A percentile compares a stretch with the other conserved stretches of the same genome.
Conservation (phyloP, 2,113 vertebrate species). For the Syrrhaptes paradoxus region DNA sequence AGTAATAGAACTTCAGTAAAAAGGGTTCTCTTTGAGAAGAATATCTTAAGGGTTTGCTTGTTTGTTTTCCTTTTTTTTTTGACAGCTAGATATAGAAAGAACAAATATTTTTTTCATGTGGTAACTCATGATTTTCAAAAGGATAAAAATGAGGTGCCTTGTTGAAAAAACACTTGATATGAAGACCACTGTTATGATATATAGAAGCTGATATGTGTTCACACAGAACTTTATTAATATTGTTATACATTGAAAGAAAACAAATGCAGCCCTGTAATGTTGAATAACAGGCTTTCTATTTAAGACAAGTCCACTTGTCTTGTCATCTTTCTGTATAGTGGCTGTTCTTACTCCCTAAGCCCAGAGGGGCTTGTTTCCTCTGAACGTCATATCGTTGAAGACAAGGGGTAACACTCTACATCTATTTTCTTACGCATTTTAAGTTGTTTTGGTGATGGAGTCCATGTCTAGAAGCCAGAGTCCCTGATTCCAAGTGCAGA, state of each 20-base stretch:
- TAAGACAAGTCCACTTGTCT: background rate
- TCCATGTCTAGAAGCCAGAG: background rate
- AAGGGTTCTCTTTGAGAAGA: background rate
- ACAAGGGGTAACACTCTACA: background rate
- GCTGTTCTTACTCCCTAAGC: background rate
- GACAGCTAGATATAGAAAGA: background rate
- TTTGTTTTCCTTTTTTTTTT: no score
- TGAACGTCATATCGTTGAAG: background rate
- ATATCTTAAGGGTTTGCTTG: no score
- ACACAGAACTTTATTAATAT: background rate
- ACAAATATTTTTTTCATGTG: background rate
- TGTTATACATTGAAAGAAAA: background rate
- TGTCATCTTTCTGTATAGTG: background rate
- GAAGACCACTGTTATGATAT: background rate
- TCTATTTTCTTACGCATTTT: background rate
- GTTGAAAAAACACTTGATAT: background rate
- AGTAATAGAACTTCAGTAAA: background rate
- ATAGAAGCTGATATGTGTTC: background rate
- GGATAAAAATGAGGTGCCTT: background rate
- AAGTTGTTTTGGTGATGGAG: background rate
- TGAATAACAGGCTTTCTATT: background rate
- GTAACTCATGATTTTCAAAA: background rate
- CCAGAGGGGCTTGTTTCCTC: background rate
- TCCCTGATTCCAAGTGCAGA: background rate
- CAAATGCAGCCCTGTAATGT: fast-evolving